Evolutionary conservation across 2,113 vertebrate species (phyloP), one percentile per base, ranked within the genome.

Genomic region (Pelvicachromis taeniatus): DNA sequence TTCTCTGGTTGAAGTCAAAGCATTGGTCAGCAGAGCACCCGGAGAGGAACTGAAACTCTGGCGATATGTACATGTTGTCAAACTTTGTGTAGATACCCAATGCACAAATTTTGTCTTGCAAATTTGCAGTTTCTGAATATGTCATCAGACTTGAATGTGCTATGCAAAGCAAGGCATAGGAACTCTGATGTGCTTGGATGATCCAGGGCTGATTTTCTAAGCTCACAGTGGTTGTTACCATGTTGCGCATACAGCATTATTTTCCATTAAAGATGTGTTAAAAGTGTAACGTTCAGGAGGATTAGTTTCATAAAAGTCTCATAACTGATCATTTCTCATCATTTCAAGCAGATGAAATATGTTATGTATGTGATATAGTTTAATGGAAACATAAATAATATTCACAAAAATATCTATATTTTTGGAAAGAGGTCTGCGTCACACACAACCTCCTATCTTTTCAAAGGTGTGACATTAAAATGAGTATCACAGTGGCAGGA

Each of bases 61-160:
- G 3, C 2, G 0, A 50, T 35, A n/a, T 29, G 10, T 29, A 45
- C 2, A 12, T 56, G 16, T 7, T 48, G 17, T 6, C 23, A 23
- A 2, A 6, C 8, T 90, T 88, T 91, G 75, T 80, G 85, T 84
- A 53, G 9, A 17, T 29, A 23, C 26, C 59, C 4, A 4, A 4
- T 12, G n/a, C 19, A 23, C 4, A 73, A 16, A 65, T 26, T 93
- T 93, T 90, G 90, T 33, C 29, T 92, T 85, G 86, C 88, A 93
- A 93, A 94, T 91, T 17, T 2, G 3, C 3, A 11, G 6, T 61
- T 63, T 50, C 78, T 56, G 40, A 52, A 73, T 38, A 42, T 63
- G 9, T 11, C 26, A 31, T 6, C 6, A 38, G 6, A 55, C 4
- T 40, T 38, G 31, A 31, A 8, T 23, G 23, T 53, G n/a, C 10